A percentile compares a stretch with the other conserved stretches of the same genome.
phyloP scores from a whole-genome alignment of 37 sponge, comb jelly and placozoan species.

The Halichondria panicea region DNA sequence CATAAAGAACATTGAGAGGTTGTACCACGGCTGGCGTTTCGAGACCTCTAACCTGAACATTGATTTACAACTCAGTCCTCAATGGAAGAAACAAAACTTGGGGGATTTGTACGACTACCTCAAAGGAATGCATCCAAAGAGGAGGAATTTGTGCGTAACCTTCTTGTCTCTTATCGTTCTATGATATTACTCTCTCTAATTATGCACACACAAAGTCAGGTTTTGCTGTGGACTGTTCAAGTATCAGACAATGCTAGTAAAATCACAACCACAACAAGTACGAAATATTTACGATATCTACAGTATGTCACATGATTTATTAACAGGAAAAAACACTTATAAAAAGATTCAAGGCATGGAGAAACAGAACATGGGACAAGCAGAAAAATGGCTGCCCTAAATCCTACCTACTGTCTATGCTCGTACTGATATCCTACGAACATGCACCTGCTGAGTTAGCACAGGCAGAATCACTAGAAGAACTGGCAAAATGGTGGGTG shows the following conservation, averaged over 20 bases:
- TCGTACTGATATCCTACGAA: constrained; percentile 1
- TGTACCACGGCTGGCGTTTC: not conserved
- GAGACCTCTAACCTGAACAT: not conserved
- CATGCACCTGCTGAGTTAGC: not conserved
- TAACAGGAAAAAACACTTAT: not conserved
- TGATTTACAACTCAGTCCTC: constrained; percentile 9
- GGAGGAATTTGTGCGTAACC: not conserved
- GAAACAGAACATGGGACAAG: constrained; percentile 5
- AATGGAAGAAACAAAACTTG: not conserved
- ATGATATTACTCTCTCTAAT: too few relatives aligned
- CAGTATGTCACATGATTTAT: too few relatives aligned
- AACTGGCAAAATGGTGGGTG: not conserved
- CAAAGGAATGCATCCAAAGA: not conserved
- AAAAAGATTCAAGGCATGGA: constrained; percentile 17
- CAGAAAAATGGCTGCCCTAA: not conserved
- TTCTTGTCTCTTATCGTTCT: too few relatives aligned
- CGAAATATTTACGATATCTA: not conserved
- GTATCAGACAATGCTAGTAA: not conserved
- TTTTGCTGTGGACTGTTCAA: not conserved
- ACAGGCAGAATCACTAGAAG: not conserved
- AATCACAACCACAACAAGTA: constrained; percentile 1
- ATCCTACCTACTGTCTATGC: constrained; percentile 14
- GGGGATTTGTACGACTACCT: not conserved
- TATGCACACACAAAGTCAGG: not conserved
- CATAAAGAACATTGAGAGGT: not conserved